Conservation (phyloP, 2,888 invertebrate species). For the Endomychus coccineus region DNA sequence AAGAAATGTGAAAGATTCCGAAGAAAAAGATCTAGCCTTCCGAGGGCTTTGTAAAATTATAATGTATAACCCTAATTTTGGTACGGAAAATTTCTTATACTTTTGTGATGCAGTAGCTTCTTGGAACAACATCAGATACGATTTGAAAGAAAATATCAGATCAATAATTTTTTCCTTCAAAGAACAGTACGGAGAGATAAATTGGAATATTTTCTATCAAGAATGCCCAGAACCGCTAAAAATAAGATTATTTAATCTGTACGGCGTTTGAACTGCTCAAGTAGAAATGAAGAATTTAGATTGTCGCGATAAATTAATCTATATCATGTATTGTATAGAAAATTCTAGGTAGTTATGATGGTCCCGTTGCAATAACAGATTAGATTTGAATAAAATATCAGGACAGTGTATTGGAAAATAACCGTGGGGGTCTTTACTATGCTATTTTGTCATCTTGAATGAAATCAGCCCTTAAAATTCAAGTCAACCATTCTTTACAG, state of each 20-base stretch:
- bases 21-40: slow-evolving; percentile 98
- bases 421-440: too few relatives aligned
- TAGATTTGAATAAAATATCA: too few relatives aligned
- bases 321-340: too few relatives aligned
- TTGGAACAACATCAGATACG: slow-evolving; percentile 76
- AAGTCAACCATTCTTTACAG: too few relatives aligned
- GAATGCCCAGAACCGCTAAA: slow-evolving; percentile 92
- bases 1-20: slow-evolving; percentile 96
- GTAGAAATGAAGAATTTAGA: too few relatives aligned
- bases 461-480: too few relatives aligned
- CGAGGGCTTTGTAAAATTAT: slow-evolving; percentile 98
- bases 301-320: too few relatives aligned
- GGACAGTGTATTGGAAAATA: too few relatives aligned
- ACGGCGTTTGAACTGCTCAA: slow-evolving; percentile 48
- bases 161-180: slow-evolving; percentile 94
- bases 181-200: slow-evolving; percentile 91
- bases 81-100: slow-evolving; percentile 94
- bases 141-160: slow-evolving; percentile 89
- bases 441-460: too few relatives aligned
- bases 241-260: slow-evolving; percentile 79
- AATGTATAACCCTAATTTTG: slow-evolving; percentile 90
- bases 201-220: slow-evolving; percentile 92
- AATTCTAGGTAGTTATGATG: too few relatives aligned
- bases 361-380: too few relatives aligned
- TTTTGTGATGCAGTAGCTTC: slow-evolving; percentile 99